Evolutionary conservation across 2,888 invertebrate genomes (phyloP), one percentile per base, ranked within the genome.

Genomic region (Didymodactylos carnosus): DNA sequence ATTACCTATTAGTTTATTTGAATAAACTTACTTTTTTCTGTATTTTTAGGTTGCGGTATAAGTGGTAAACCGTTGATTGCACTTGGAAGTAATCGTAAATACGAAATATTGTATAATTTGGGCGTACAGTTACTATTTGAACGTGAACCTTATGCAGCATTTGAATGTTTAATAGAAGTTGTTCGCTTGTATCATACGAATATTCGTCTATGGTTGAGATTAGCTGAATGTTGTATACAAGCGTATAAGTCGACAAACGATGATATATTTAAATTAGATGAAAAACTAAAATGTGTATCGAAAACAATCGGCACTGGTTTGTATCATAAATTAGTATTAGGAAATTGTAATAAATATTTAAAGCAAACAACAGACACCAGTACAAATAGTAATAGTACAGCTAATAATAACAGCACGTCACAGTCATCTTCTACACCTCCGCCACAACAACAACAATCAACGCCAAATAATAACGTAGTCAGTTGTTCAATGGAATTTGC

Each of bases 141-240:
- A 41, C 89, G 89, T 73, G 88, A 90, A 78, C 88, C 91, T 0
- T 86, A 87, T 76, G 89, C 90, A 79, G 94, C 95, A 0, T 94
- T 95, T 83, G 92, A 92, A 80, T 92, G 91, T 82, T 87, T 94
- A 62, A 88, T 91, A 19, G 89, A 92, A 82, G 91, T 91, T 4
- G 88, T 91, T 0, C 88, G 91, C 77, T 88, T 90, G 75, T 91
- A 90, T 80, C 91, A 91, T 76, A 89, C 89, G 78, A 94, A 93
- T 83, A 90, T 94, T 6, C 86, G 91, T 74, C 86, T 95, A 51
- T 97, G 95, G 94, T 85, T 93, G 75, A 87, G 94, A 78, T 86
- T 95, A 79, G 93, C 94, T 0, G 95, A 95, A 83, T 92, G 94
- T 80, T 83, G 82, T 76, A 80, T 83, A 43, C 80, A 80, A 79